These are phyloP conservation scores for Halictus rubicundus DNA, from an alignment of 1,140 invertebrate genomes.

Conservation along the genomic window DNA sequence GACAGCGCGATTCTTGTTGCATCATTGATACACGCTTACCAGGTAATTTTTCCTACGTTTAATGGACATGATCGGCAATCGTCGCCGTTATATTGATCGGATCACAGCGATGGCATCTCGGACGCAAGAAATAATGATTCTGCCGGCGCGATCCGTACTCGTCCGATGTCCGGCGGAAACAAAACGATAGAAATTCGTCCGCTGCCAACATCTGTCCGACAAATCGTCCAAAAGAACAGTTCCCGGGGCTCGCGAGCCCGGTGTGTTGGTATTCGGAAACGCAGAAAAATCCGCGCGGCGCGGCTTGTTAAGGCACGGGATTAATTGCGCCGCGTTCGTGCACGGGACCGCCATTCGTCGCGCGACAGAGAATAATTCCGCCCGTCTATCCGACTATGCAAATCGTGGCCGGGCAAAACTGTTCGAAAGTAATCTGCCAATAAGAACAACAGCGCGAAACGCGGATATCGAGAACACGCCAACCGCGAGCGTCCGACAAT, in stretches of 20 bases:
- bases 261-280: neutral
- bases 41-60: too few species aligned
- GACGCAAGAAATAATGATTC: too few species aligned
- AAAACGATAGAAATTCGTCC: neutral
- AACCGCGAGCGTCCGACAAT: conserved; percentile 28
- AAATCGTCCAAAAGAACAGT: neutral
- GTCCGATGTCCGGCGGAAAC: too few species aligned
- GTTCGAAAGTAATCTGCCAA: conserved; percentile 41
- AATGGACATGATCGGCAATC: too few species aligned
- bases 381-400: conserved; percentile 19
- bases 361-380: conserved; percentile 29
- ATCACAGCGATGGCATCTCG: too few species aligned
- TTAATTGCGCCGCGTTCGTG: conserved; percentile 9
- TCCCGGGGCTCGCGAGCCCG: too few species aligned
- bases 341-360: neutral
- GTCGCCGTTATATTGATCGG: too few species aligned
- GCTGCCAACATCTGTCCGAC: neutral
- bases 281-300: neutral
- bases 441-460: conserved; percentile 30
- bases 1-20: too few species aligned
- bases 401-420: conserved; percentile 9
- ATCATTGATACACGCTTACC: too few species aligned
- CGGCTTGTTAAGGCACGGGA: conserved; percentile 13
- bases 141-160: too few species aligned
- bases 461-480: conserved; percentile 35